Evolutionary conservation across 1,140 invertebrate genomes (phyloP), one percentile per base, ranked within the genome.

Genomic region (Apis dorsata): DNA sequence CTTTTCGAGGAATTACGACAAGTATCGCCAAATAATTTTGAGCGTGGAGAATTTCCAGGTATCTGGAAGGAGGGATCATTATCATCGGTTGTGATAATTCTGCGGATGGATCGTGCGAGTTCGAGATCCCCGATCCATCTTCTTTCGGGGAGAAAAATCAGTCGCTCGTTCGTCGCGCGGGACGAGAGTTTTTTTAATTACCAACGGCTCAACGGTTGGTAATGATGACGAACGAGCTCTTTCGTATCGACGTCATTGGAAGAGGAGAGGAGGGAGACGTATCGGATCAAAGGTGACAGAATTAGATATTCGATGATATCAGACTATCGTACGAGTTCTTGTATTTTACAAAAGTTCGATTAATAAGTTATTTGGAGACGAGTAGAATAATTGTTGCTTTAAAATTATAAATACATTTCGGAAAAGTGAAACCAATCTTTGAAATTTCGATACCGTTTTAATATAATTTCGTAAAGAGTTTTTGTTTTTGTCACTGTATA

Each of bases 211-310:
- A 49, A 13, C 4, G 62, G 28, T 5, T 13, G 70, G n/a, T 84
- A 86, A 86, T 80, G 85, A 87, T 86, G 86, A 87, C 77, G 63
- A 78, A 87, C 76, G 85, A 87, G 53, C 65, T 59, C 34, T 4
- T 44, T 44, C 68, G 60, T 66, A 75, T 83, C 76, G 44, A 60
- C 76, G 76, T 68, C 72, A 76, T 62, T 28, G 59, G 13, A 28
- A 17, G 10, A 21, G 24, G 17, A 2, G 49, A 4, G 9, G 17
- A 13, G 11, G 34, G 55, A 28, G 0, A 12, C 12, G 53, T 13
- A 10, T 28, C 24, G n/a, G 60, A 76, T 63, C 44, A 75, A 62
- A 44, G n/a, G 15, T 19, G n/a, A 75, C 19, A 10, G n/a, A 24
- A n/a, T 49, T 9, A 17, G 51, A 2, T 24, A 34, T 15, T 49